phyloP scores from a whole-genome alignment of 2,113 vertebrate genomes.

The Petrocephalus microphthalmus region DNA sequence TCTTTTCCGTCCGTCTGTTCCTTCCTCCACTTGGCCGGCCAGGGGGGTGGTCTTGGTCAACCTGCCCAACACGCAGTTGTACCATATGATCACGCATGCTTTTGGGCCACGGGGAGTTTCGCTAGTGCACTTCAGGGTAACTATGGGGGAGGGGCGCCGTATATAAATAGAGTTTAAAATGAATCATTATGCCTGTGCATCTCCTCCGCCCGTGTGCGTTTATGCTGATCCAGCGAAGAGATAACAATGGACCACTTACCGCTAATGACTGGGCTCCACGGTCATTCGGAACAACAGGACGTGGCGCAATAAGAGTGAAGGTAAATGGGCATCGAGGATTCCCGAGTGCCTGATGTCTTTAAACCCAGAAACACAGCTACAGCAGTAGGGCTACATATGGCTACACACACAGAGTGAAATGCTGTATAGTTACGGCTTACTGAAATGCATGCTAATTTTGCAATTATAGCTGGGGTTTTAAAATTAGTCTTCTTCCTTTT shows the following conservation, averaged over 20 bases:
- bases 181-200: not conserved
- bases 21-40: not conserved
- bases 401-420: not conserved
- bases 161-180: not conserved
- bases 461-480: not conserved
- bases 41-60: not conserved
- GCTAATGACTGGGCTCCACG: not conserved
- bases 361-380: not conserved
- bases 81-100: not conserved
- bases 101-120: not conserved
- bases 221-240: not conserved
- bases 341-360: not conserved
- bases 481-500: not conserved
- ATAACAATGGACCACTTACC: slow-evolving; percentile 8
- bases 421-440: not conserved
- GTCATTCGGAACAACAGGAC: not conserved
- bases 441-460: not conserved
- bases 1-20: not conserved
- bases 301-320: not conserved
- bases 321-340: not conserved
- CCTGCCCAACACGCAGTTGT: not conserved
- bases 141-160: not conserved
- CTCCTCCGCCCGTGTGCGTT: not conserved
- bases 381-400: not conserved
- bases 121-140: not conserved